Conservation (phyloP, 2,797 vertebrate species). For the Champsocephalus gunnari region DNA sequence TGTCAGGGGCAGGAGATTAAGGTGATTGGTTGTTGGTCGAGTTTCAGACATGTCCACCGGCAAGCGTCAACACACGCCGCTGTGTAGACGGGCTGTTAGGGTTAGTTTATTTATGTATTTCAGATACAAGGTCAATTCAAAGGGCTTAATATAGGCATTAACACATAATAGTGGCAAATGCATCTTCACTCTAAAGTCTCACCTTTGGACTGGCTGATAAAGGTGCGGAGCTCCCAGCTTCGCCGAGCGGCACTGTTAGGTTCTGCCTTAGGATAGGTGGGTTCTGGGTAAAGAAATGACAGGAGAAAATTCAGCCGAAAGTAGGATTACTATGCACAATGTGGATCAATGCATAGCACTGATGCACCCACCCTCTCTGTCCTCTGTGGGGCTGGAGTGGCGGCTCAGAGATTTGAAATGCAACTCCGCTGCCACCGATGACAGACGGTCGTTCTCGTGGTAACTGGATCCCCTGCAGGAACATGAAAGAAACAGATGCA, state of each 20-base stretch:
- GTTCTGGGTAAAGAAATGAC: constrained; percentile 82
- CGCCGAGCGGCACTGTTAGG: constrained; percentile 84
- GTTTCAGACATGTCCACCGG: too few species aligned
- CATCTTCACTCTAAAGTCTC: constrained; percentile 26
- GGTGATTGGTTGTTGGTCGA: too few species aligned
- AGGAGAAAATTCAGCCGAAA: background rate
- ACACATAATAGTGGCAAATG: too few species aligned
- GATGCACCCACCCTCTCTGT: constrained; percentile 89
- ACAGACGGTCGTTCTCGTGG: constrained; percentile 96
- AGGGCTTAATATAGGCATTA: too few species aligned
- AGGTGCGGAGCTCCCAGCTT: constrained; percentile 96
- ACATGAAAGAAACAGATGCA: constrained; percentile 29
- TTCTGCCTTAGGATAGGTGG: constrained; percentile 93
- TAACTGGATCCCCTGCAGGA: constrained; percentile 90
- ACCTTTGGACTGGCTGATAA: constrained; percentile 96
- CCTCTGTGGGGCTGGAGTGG: constrained; percentile 98
- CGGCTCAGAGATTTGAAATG: constrained; percentile 97
- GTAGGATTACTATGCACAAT: background rate
- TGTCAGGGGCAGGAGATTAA: too few species aligned
- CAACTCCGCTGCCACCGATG: constrained; percentile 93
- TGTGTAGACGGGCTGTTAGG: too few species aligned
- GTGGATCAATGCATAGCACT: background rate
- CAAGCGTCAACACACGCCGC: too few species aligned
- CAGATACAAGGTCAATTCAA: background rate
- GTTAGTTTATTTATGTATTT: too few species aligned